Evolutionary conservation across 2,888 invertebrate genomes (phyloP).

Genomic region (Sarcophaga variegata): DNA sequence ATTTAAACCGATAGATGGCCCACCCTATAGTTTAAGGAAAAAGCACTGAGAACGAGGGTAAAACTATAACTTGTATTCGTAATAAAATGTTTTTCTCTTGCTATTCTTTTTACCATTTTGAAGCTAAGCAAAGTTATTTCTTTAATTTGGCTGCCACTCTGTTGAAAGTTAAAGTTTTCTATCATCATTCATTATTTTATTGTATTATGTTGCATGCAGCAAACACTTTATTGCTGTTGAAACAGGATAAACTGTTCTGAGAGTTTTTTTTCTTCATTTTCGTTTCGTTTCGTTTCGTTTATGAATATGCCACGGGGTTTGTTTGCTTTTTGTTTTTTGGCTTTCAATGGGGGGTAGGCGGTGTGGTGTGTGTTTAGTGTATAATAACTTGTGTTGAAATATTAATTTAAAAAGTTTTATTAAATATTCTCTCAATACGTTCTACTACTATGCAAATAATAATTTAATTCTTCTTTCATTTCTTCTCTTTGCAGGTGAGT

Average conservation of each 20-base stretch:
- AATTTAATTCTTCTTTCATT: conserved; percentile 11
- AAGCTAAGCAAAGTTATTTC: conserved; percentile 58
- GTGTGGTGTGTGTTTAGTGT: no score
- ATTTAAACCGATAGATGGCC: no score
- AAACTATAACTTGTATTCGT: no score
- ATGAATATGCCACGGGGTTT: neutral
- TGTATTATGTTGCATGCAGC: conserved; percentile 1
- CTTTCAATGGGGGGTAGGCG: conserved; percentile 11
- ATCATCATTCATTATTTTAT: neutral
- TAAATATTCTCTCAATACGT: conserved; percentile 39
- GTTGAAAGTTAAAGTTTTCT: conserved; percentile 54
- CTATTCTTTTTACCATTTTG: neutral
- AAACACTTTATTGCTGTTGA: conserved; percentile 41
- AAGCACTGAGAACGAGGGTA: no score
- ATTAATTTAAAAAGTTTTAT: conserved; percentile 60
- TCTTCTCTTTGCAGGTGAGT: conserved; percentile 68
- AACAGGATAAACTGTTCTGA: conserved; percentile 46
- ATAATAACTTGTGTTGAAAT: conserved; percentile 39
- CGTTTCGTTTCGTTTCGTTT: neutral
- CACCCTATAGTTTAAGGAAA: no score
- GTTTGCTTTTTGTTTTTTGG: neutral
- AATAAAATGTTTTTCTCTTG: neutral
- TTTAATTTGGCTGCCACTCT: conserved; percentile 48
- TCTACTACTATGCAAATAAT: conserved; percentile 16
- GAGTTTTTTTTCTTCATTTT: conserved; percentile 1